A percentile compares a stretch with the other conserved stretches of the same genome.
Conservation (phyloP, 2,113 vertebrate genomes). For the Tapirus terrestris region DNA sequence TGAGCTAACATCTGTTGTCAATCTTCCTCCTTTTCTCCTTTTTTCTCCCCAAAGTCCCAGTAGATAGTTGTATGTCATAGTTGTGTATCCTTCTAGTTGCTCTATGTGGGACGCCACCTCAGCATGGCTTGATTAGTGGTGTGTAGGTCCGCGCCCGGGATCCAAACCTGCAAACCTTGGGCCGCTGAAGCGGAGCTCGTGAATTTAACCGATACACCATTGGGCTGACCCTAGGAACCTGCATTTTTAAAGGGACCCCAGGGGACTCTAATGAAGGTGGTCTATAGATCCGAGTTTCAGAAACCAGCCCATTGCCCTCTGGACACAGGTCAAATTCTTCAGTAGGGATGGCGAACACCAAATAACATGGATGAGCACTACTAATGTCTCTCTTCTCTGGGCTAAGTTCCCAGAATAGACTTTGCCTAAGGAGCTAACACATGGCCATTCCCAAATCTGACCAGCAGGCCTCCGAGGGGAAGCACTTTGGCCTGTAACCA, state of each 20-base stretch:
- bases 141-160: too few relatives aligned
- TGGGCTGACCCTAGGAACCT: not conserved
- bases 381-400: constrained; percentile 39
- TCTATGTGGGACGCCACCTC: too few relatives aligned
- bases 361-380: not conserved
- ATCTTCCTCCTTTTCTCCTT: too few relatives aligned
- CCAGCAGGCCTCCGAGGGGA: not conserved
- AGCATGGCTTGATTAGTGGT: too few relatives aligned
- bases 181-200: too few relatives aligned
- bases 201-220: too few relatives aligned
- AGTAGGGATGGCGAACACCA: not conserved
- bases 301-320: not conserved
- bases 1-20: too few relatives aligned
- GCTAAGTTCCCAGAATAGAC: constrained; percentile 68
- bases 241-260: not conserved
- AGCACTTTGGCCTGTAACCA: not conserved
- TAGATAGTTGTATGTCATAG: too few relatives aligned
- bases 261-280: not conserved
- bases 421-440: constrained; percentile 60
- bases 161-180: too few relatives aligned
- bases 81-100: too few relatives aligned
- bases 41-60: too few relatives aligned
- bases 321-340: not conserved
- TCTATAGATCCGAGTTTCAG: not conserved
- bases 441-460: constrained; percentile 36